Evolutionary conservation across 2,888 invertebrate species (phyloP).

Genomic region (Cephus runcator): DNA sequence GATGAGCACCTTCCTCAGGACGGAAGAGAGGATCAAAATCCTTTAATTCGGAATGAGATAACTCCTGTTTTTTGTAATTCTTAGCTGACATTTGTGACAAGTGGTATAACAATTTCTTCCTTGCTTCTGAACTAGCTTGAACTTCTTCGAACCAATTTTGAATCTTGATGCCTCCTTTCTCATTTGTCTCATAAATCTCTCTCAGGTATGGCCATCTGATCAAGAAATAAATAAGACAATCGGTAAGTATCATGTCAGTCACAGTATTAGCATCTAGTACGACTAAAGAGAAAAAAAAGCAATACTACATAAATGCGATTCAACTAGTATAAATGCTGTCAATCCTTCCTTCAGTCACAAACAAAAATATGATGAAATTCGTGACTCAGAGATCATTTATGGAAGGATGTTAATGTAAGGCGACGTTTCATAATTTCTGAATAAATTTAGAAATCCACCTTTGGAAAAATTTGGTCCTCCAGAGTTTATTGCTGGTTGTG

Average conservation of each 20-base stretch:
- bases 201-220: slow-evolving; percentile 65
- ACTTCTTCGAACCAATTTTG: slow-evolving; percentile 62
- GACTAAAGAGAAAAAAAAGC: background rate
- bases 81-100: slow-evolving; percentile 65
- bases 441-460: slow-evolving; percentile 49
- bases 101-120: slow-evolving; percentile 53
- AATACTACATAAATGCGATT: background rate
- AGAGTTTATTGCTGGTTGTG: slow-evolving; percentile 65
- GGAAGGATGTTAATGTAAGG: background rate
- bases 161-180: slow-evolving; percentile 30
- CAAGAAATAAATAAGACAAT: background rate
- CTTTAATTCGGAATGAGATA: slow-evolving; percentile 64
- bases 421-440: background rate
- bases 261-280: background rate
- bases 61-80: slow-evolving; percentile 65
- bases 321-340: background rate
- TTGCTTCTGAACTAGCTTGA: slow-evolving; percentile 53
- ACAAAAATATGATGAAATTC: background rate
- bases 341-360: background rate
- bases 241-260: background rate
- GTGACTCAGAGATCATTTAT: background rate
- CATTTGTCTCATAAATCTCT: slow-evolving; percentile 53
- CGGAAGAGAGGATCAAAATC: slow-evolving; percentile 63
- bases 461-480: slow-evolving; percentile 66
- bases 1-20: slow-evolving; percentile 55